Evolutionary conservation across 2,113 vertebrate genomes (phyloP), one percentile per base, ranked within the genome.

Genomic region (Sciurus niger): DNA sequence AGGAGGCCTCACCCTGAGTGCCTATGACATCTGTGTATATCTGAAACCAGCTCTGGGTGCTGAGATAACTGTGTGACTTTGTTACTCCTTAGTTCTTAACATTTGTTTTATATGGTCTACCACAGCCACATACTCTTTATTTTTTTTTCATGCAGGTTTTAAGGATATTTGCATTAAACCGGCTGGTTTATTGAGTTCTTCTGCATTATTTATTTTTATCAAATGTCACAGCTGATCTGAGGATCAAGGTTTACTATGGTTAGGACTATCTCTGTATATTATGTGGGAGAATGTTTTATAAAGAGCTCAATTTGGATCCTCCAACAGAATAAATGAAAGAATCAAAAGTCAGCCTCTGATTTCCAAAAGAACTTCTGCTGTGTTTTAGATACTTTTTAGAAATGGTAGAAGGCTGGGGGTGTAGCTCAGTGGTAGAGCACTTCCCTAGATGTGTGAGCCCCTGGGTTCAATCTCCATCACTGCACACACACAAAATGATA

Each of bases 201-300:
- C 73, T 83, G 51, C n/a, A 82, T 94, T 94, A 94, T 76, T 97
- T 96, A 86, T 85, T 97, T 92, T 96, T 91, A 92, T 93, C 73
- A 94, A 97, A 80, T 28, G 46, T 43, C 79, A 95, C 46, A 90
- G 43, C 30, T 68, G 58, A 96, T 80, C 70, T 96, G 65, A 84
- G 30, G 91, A 92, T 92, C 79, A 77, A 96, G 51, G 72, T 90
- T 93, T 95, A 88, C 76, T 95, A 84, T 67, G 90, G 72, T 96
- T 91, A 95, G 79, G 43, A 89, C 37, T 58, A 94, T 40, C 43
- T 30, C 73, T 93, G 32, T 67, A 86, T 25, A 91, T 43, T 89
- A 91, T 55, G 24, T 72, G 53, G 70, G 40, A 96, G 65, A 96
- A 65, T 84, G 85, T 58, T 67, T 96, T 86, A 96, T 67, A 58